A percentile compares a stretch with the other conserved stretches of the same genome.
Evolutionary conservation across 2,888 invertebrate species (phyloP).

Genomic region (Dryococelus australis): DNA sequence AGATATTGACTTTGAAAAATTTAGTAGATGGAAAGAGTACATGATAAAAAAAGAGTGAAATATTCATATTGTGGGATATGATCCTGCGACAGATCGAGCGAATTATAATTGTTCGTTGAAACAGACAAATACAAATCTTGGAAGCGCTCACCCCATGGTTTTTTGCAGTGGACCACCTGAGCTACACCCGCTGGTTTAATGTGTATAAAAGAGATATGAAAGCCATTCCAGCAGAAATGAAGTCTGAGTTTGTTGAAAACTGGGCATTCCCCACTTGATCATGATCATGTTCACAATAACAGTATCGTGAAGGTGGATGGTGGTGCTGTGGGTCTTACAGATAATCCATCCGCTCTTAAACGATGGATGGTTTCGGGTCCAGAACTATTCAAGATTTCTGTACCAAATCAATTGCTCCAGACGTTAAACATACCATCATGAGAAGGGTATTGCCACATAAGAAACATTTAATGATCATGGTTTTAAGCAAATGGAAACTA

Average conservation of each 20-base stretch:
- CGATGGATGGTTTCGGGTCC: conserved; percentile 22
- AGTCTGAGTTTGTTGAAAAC: no score
- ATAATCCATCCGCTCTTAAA: neutral
- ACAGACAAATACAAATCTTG: no score
- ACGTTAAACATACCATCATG: neutral
- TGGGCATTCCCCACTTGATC: no score
- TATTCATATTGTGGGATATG: no score
- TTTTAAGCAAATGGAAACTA: conserved; percentile 17
- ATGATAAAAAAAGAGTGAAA: no score
- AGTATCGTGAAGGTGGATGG: neutral
- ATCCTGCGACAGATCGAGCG: no score
- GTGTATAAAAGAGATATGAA: neutral
- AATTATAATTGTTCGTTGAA: no score
- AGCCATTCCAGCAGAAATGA: neutral
- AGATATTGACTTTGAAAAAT: no score
- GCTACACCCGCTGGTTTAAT: no score
- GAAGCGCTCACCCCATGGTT: neutral
- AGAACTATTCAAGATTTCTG: neutral
- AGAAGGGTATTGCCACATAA: neutral
- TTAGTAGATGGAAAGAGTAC: no score
- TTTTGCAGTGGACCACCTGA: neutral
- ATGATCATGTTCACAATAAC: neutral
- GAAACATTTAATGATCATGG: conserved; percentile 7
- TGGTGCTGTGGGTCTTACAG: neutral
- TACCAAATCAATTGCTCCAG: neutral